These are phyloP conservation scores for Oxyteleia sp. DNA, from an alignment of 2,888 invertebrate species.

Conservation along the genomic window DNA sequence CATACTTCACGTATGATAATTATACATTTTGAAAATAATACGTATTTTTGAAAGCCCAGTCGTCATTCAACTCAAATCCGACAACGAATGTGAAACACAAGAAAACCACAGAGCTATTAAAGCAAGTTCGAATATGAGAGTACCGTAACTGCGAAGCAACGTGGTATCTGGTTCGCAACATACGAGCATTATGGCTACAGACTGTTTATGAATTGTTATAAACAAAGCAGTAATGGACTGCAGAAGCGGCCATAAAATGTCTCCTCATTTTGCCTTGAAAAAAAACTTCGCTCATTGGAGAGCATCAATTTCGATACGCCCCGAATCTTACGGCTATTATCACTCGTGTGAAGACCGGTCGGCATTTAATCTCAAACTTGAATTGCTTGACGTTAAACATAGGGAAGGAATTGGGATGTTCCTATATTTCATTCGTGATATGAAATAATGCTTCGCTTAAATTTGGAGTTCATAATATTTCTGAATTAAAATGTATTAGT, in stretches of 20 bases:
- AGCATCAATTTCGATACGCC: conserved; percentile 24
- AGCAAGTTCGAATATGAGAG: conserved; percentile 70
- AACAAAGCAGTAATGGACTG: conserved; percentile 87
- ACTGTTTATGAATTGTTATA: conserved; percentile 86
- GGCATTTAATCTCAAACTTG: background rate
- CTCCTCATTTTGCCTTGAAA: conserved; percentile 76
- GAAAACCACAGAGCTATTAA: conserved; percentile 77
- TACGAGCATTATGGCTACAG: conserved; percentile 83
- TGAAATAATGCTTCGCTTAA: too few relatives aligned
- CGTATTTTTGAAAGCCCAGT: background rate
- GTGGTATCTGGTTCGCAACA: conserved; percentile 74
- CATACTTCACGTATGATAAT: too few relatives aligned
- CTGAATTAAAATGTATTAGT: too few relatives aligned
- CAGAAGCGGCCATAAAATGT: conserved; percentile 85
- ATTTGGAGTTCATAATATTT: too few relatives aligned
- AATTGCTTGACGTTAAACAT: background rate
- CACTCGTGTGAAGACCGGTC: background rate
- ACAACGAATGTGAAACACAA: conserved; percentile 75
- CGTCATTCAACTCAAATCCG: conserved; percentile 44
- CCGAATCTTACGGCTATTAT: conserved; percentile 5
- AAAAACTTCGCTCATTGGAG: conserved; percentile 56
- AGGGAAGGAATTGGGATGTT: too few relatives aligned
- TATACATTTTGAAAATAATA: background rate
- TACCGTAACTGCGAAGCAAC: conserved; percentile 72
- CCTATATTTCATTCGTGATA: too few relatives aligned